Conservation (phyloP, 2,797 vertebrate species). For the Anomalospiza imberbis region DNA sequence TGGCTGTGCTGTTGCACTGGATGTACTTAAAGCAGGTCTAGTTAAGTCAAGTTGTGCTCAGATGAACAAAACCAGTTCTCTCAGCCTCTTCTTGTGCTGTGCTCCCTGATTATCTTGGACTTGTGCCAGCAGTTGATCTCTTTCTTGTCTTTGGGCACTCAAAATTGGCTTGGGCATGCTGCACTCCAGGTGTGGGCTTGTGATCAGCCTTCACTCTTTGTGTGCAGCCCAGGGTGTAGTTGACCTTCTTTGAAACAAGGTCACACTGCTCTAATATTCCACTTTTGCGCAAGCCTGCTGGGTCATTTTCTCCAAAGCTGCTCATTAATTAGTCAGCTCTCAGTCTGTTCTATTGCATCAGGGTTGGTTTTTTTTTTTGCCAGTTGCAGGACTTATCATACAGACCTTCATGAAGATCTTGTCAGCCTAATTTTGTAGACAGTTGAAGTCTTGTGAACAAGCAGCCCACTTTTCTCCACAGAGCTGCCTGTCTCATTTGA, state of each 20-base stretch:
- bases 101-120: not conserved
- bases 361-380: rapidly evolving
- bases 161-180: not conserved
- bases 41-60: not conserved
- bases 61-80: not conserved
- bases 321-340: not conserved
- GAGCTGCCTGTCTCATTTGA: not conserved
- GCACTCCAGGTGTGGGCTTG: not conserved
- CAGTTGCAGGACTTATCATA: not conserved
- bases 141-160: not conserved
- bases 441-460: not conserved
- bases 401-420: not conserved
- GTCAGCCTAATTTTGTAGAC: not conserved
- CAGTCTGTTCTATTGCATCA: not conserved
- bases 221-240: not conserved
- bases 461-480: not conserved
- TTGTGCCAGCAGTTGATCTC: not conserved
- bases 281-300: not conserved
- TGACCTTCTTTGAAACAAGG: not conserved
- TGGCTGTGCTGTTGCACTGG: not conserved
- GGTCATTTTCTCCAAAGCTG: not conserved
- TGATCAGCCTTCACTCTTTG: not conserved
- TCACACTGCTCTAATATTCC: not conserved
- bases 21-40: not conserved
- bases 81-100: not conserved